phyloP scores from a whole-genome alignment of 2,113 vertebrate species.

The Alces alces region DNA sequence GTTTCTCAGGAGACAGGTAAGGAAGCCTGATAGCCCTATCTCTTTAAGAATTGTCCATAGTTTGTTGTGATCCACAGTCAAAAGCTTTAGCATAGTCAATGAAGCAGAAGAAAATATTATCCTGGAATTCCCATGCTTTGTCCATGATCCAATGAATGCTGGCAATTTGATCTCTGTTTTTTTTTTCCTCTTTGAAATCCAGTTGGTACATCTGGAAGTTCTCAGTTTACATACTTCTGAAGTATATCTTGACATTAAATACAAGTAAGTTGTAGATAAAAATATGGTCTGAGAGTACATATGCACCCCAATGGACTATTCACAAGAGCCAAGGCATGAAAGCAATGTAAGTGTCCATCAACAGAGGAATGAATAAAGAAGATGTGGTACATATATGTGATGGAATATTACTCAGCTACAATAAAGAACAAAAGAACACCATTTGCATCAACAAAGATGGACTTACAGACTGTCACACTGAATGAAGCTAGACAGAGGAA shows the following conservation, averaged over 20 bases:
- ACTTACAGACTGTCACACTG: not conserved
- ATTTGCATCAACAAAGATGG: not conserved
- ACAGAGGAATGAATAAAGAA: not conserved
- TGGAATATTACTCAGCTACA: not conserved
- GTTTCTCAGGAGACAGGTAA: not conserved
- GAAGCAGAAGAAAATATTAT: not conserved
- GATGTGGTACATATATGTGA: not conserved
- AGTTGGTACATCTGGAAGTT: not conserved
- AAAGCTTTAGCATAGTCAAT: not conserved
- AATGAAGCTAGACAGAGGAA: not conserved
- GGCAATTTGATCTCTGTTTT: not conserved
- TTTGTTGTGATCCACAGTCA: not conserved
- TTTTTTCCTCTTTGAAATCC: not conserved
- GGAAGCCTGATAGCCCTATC: not conserved
- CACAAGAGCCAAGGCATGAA: not conserved
- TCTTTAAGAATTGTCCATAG: not conserved
- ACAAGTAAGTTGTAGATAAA: not conserved
- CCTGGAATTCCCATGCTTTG: not conserved
- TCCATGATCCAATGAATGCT: not conserved
- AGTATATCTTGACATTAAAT: not conserved
- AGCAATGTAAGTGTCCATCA: not conserved
- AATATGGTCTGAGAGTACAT: not conserved
- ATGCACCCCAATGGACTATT: not conserved
- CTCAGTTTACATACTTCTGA: not conserved
- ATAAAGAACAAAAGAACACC: not conserved